Evolutionary conservation across 2,797 vertebrate species (phyloP).

Genomic region (Sebastes hopkinsi): DNA sequence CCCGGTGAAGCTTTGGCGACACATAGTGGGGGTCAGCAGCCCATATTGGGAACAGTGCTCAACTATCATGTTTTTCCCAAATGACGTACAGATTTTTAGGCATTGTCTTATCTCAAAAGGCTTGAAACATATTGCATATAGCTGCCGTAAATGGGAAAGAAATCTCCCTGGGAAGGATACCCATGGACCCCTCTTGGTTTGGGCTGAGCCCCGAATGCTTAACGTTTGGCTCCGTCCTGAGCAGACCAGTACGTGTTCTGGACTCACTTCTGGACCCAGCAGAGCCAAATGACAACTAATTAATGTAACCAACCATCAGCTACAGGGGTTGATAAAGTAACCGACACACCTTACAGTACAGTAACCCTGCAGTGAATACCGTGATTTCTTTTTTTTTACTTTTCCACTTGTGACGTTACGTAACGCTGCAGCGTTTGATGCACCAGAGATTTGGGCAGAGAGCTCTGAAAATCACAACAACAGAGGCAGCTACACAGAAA

Average conservation of each 20-base stretch:
- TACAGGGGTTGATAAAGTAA: neutral
- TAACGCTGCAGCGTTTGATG: constrained; percentile 47
- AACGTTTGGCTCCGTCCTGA: neutral
- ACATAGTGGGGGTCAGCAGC: no score
- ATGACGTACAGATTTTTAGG: neutral
- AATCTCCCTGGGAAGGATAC: no score
- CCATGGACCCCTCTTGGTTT: neutral
- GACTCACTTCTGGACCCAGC: neutral
- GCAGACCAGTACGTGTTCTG: neutral
- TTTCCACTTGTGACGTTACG: constrained; percentile 48
- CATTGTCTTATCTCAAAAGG: neutral
- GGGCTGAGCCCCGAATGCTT: neutral
- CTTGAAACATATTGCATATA: neutral
- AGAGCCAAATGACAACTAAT: neutral
- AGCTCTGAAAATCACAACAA: constrained; percentile 31
- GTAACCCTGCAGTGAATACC: neutral
- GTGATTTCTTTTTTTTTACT: constrained; percentile 17
- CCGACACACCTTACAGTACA: neutral
- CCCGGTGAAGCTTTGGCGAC: no score
- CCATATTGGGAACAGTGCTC: no score
- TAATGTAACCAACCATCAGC: neutral
- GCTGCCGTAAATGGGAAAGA: neutral
- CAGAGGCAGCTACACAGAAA: constrained; percentile 36
- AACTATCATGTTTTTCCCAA: neutral
- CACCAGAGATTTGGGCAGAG: constrained; percentile 37